These are phyloP conservation scores for Argyresthia goedartella DNA, from an alignment of 2,888 invertebrate genomes.

Conservation along the genomic window DNA sequence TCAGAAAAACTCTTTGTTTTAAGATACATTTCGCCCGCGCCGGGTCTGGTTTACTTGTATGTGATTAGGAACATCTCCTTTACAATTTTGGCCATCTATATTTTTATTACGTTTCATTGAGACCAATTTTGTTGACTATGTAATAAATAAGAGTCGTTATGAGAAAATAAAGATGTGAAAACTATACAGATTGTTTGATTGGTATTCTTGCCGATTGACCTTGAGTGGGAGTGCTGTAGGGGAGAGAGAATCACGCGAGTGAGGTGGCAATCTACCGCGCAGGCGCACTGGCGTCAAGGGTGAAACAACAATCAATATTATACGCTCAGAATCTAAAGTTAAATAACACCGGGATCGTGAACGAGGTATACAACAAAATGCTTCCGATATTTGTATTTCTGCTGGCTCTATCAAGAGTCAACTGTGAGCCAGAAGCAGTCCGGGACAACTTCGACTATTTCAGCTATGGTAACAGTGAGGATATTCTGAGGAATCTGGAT, in stretches of 20 bases:
- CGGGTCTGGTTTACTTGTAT: too few relatives aligned
- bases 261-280: conserved; percentile 32
- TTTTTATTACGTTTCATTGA: conserved; percentile 12
- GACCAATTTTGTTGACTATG: conserved; percentile 29
- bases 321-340: conserved; percentile 3
- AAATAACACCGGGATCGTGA: not conserved
- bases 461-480: conserved; percentile 52
- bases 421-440: conserved; percentile 59
- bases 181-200: conserved; percentile 28
- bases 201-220: conserved; percentile 25
- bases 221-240: conserved; percentile 23
- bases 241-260: conserved; percentile 8
- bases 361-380: conserved; percentile 21
- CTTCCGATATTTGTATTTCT: conserved; percentile 31
- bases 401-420: conserved; percentile 27
- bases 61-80: too few relatives aligned
- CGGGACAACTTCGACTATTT: conserved; percentile 60
- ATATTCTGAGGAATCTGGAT: conserved; percentile 48
- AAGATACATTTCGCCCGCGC: too few relatives aligned
- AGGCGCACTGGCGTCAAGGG: conserved; percentile 33
- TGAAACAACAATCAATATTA: conserved; percentile 46
- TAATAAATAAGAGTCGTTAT: conserved; percentile 30
- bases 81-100: conserved; percentile 53
- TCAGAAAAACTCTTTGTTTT: too few relatives aligned
- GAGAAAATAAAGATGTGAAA: conserved; percentile 44